Percentiles rank a stretch among this genome's conserved stretches.
phyloP scores from a whole-genome alignment of 23 tunicate genomes.

The Oikopleura vanhoeffeni region DNA sequence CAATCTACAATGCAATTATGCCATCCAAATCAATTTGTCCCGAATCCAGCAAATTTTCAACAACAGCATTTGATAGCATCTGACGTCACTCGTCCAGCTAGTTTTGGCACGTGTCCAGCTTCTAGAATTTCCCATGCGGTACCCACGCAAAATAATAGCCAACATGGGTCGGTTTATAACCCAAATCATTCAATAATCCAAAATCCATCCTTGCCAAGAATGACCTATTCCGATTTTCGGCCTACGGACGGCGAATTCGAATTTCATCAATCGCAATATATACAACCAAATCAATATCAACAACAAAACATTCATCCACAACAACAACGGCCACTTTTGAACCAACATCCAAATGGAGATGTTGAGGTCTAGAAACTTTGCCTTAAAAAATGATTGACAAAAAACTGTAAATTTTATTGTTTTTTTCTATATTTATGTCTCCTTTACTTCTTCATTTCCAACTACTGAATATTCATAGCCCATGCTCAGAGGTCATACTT shows the following conservation, averaged over 20 bases:
- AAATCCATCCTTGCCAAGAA: background rate
- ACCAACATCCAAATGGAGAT: background rate
- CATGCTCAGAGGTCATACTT: no score
- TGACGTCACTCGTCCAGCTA: background rate
- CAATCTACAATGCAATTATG: background rate
- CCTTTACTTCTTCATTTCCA: background rate
- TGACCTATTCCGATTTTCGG: background rate
- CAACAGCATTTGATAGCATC: background rate
- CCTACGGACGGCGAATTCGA: background rate
- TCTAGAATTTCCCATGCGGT: background rate
- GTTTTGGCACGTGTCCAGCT: background rate
- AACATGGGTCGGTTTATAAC: background rate
- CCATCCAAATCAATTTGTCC: background rate
- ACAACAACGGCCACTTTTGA: background rate
- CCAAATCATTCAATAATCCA: background rate
- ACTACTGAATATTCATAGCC: no score
- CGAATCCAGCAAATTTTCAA: no score
- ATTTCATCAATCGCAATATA: background rate
- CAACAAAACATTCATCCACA: background rate
- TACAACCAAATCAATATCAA: background rate
- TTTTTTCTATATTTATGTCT: background rate
- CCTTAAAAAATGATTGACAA: no score
- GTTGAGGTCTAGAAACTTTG: background rate
- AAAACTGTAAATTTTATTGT: no score
- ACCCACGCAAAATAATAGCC: background rate